These are phyloP conservation scores for Criorhina ranunculi DNA, from an alignment of 2,888 invertebrate species.

Conservation along the genomic window DNA sequence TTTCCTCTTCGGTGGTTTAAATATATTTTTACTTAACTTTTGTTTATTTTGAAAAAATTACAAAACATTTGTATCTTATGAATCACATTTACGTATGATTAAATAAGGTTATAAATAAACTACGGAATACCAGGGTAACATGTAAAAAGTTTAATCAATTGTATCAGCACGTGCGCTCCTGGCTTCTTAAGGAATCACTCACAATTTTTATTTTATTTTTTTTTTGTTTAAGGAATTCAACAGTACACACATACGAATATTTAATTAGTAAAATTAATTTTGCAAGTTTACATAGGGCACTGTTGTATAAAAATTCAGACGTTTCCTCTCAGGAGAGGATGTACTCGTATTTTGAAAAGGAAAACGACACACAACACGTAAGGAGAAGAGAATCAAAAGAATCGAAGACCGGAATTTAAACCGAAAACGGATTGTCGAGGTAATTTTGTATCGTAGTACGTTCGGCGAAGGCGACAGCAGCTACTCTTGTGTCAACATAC, in stretches of 20 bases:
- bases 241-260: not conserved
- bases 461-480: constrained; percentile 26
- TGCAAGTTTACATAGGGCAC: constrained; percentile 4
- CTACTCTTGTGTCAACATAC: constrained; percentile 43
- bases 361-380: not conserved
- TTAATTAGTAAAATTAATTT: constrained; percentile 19
- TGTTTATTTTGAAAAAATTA: constrained; percentile 45
- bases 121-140: constrained; percentile 72
- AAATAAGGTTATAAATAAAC: constrained; percentile 44
- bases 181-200: constrained; percentile 48
- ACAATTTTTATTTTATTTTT: not conserved
- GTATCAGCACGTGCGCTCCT: constrained; percentile 76
- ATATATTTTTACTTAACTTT: constrained; percentile 6
- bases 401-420: constrained; percentile 30
- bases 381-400: constrained; percentile 1
- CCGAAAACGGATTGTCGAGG: constrained; percentile 36
- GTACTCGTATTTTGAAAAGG: not conserved
- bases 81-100: constrained; percentile 66
- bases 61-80: constrained; percentile 41
- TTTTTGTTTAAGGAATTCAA: too few species aligned
- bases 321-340: not conserved
- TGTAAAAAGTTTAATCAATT: constrained; percentile 81
- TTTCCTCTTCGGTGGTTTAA: constrained; percentile 18
- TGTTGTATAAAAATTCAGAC: constrained; percentile 19
- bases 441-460: constrained; percentile 52